Conservation (phyloP, 2,113 vertebrate species). For the Spea bombifrons region DNA sequence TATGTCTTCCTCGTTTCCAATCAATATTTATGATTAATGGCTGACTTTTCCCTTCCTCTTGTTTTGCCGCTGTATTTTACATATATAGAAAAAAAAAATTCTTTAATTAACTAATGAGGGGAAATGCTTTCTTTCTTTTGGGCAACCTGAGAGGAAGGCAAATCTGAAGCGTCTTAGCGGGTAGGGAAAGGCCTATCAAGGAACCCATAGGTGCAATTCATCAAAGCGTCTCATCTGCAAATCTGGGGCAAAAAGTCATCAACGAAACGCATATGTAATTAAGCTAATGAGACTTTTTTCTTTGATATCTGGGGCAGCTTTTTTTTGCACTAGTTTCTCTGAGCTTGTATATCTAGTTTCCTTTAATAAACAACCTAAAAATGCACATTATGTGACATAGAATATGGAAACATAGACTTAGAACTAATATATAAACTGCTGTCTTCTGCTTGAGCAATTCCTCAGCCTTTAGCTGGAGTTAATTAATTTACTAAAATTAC, state of each 20-base stretch:
- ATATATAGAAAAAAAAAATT: constrained; percentile 42
- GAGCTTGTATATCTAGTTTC: constrained; percentile 17
- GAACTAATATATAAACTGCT: no score
- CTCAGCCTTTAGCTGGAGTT: no score
- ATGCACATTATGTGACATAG: no score
- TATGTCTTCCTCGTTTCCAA: constrained; percentile 72
- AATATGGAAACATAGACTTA: no score
- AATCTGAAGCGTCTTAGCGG: constrained; percentile 12
- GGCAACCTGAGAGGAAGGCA: constrained; percentile 4
- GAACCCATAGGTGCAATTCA: constrained; percentile 29
- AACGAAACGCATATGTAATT: constrained; percentile 38
- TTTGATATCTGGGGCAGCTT: constrained; percentile 39
- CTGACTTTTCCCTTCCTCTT: constrained; percentile 71
- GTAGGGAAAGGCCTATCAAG: constrained; percentile 5
- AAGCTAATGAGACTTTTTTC: constrained; percentile 41
- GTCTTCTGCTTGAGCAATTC: no score
- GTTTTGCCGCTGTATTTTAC: constrained; percentile 60
- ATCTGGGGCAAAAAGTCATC: constrained; percentile 35
- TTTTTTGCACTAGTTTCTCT: constrained; percentile 32
- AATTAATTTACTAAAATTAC: no score
- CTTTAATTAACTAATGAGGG: constrained; percentile 51
- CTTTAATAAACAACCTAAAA: constrained; percentile 34
- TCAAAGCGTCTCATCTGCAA: constrained; percentile 35
- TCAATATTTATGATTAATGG: constrained; percentile 87
- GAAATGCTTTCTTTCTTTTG: constrained; percentile 32